Evolutionary conservation across 2,797 vertebrate genomes (phyloP).

Genomic region (Oryzias sinensis): DNA sequence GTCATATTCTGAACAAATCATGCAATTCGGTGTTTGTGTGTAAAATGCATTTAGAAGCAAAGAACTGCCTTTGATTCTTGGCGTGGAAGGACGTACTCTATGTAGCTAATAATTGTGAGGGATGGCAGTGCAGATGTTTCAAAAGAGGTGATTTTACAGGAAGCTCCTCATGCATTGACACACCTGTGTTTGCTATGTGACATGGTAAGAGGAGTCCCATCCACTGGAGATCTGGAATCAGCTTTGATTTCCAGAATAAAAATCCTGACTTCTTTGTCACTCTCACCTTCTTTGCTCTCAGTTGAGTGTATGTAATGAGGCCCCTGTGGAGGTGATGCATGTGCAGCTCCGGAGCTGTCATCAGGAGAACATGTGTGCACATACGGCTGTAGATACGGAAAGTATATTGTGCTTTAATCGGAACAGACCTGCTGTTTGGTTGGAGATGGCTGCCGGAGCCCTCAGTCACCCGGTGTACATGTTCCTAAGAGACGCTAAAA

Average conservation of each 20-base stretch:
- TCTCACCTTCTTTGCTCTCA: constrained; percentile 9
- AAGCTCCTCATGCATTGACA: constrained; percentile 31
- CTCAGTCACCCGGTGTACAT: background rate
- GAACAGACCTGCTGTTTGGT: background rate
- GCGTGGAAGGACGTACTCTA: constrained; percentile 19
- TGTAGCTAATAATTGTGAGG: constrained; percentile 8
- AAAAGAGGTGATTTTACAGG: constrained; percentile 25
- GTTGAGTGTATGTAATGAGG: constrained; percentile 23
- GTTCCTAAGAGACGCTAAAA: background rate
- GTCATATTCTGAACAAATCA: constrained; percentile 25
- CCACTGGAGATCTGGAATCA: constrained; percentile 19
- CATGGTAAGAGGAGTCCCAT: constrained; percentile 8
- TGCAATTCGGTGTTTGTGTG: constrained; percentile 19
- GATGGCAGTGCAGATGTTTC: constrained; percentile 4
- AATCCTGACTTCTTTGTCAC: constrained; percentile 2
- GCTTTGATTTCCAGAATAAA: constrained; percentile 5
- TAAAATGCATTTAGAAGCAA: constrained; percentile 12
- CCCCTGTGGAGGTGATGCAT: constrained; percentile 3
- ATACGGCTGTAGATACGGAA: constrained; percentile 9
- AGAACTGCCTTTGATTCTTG: constrained; percentile 25
- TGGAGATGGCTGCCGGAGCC: constrained; percentile 3
- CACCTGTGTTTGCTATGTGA: constrained; percentile 1
- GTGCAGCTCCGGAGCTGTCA: background rate
- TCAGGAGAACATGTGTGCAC: constrained; percentile 14
- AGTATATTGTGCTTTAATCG: constrained; percentile 1